Conservation (phyloP, 1,140 invertebrate genomes). For the Drosophila nebulosa region DNA sequence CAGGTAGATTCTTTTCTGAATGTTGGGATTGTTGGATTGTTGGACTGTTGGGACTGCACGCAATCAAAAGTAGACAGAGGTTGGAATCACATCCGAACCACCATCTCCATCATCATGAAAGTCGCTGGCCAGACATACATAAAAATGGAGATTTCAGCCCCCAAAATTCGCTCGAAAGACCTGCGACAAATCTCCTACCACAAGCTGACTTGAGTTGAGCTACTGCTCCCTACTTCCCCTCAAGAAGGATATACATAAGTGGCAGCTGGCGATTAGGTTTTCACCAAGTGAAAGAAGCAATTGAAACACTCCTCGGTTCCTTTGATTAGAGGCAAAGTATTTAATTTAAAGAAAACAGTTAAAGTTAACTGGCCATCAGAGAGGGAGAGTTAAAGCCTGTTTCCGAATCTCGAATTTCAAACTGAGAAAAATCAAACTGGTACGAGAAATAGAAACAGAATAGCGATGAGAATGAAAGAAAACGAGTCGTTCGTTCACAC, state of each 20-base stretch:
- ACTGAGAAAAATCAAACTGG: conserved; percentile 20
- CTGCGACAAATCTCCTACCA: too few relatives aligned
- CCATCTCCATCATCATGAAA: conserved; percentile 64
- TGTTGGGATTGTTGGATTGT: conserved; percentile 19
- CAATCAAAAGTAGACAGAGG: conserved; percentile 21
- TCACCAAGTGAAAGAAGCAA: too few relatives aligned
- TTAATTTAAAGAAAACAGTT: conserved; percentile 22
- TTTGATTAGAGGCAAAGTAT: background rate
- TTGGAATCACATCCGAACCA: conserved; percentile 1
- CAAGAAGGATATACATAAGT: too few relatives aligned
- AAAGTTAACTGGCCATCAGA: conserved; percentile 37
- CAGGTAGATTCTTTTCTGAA: conserved; percentile 55
- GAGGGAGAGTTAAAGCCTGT: background rate
- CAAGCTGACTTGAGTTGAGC: too few relatives aligned
- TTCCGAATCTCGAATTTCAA: conserved; percentile 17
- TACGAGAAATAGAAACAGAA: conserved; percentile 5
- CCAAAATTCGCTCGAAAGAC: too few relatives aligned
- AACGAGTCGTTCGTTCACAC: conserved; percentile 68
- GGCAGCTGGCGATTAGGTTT: too few relatives aligned
- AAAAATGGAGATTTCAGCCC: conserved; percentile 1
- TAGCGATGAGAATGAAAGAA: conserved; percentile 19
- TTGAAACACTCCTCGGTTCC: too few relatives aligned
- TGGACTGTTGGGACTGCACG: conserved; percentile 29
- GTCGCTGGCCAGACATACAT: conserved; percentile 31
- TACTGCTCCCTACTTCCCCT: too few relatives aligned